phyloP scores from a whole-genome alignment of 2,888 invertebrate species.

The Acronicta leporina region DNA sequence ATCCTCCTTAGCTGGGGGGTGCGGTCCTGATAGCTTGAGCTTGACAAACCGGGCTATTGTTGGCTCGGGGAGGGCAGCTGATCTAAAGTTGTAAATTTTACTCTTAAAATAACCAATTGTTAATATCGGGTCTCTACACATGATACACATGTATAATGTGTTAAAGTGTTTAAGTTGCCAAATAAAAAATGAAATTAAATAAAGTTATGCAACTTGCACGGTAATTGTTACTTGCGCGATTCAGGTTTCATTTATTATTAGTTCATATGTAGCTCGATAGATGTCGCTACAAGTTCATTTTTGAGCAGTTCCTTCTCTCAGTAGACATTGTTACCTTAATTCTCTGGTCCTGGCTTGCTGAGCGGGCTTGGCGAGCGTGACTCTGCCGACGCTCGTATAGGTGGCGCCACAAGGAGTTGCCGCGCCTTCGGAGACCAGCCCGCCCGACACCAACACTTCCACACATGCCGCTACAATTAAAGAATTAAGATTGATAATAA shows the following conservation, averaged over 20 bases:
- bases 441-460: conserved; percentile 85
- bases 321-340: conserved; percentile 66
- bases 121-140: too few relatives aligned
- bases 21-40: conserved; percentile 94
- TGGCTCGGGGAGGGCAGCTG: conserved; percentile 91
- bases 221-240: too few relatives aligned
- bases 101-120: too few relatives aligned
- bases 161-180: too few relatives aligned
- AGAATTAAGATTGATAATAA: too few relatives aligned
- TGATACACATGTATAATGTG: too few relatives aligned
- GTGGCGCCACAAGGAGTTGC: conserved; percentile 86
- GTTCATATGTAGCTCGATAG: too few relatives aligned
- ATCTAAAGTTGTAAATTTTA: conserved; percentile 62
- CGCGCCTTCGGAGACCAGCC: conserved; percentile 82
- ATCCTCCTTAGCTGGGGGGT: conserved; percentile 93
- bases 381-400: conserved; percentile 84
- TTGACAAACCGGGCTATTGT: conserved; percentile 91
- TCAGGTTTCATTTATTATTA: too few relatives aligned
- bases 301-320: background rate
- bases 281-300: background rate
- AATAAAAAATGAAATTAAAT: too few relatives aligned
- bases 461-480: conserved; percentile 76
- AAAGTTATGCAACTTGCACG: too few relatives aligned
- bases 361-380: conserved; percentile 79
- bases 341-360: conserved; percentile 83